phyloP scores from a whole-genome alignment of 2,888 invertebrate genomes.

The Criorhina ranunculi region DNA sequence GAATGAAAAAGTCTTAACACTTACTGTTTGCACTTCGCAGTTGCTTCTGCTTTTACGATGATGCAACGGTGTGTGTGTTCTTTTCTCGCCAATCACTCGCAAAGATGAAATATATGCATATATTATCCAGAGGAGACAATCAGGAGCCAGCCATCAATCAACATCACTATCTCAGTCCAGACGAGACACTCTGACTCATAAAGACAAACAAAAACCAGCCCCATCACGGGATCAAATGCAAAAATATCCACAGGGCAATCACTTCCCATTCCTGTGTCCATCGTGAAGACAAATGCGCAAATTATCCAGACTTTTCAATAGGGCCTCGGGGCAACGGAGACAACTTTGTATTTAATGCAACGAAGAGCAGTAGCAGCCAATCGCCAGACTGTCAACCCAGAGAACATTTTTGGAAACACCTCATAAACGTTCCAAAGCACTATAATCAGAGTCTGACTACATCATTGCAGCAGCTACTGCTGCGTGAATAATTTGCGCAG shows the following conservation, averaged over 20 bases:
- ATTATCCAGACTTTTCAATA: conserved; percentile 38
- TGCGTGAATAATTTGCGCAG: conserved; percentile 65
- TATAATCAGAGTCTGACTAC: conserved; percentile 42
- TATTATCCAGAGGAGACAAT: conserved; percentile 40
- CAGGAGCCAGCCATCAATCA: conserved; percentile 65
- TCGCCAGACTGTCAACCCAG: conserved; percentile 64
- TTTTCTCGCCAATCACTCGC: conserved; percentile 11
- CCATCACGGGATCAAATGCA: conserved; percentile 29
- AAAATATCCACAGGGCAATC: conserved; percentile 49
- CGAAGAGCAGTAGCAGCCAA: conserved; percentile 37
- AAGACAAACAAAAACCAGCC: conserved; percentile 46
- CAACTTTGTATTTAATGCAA: conserved; percentile 24
- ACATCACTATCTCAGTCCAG: conserved; percentile 30
- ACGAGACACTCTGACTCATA: conserved; percentile 44
- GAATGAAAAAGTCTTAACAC: too few species aligned
- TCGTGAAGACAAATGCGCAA: conserved; percentile 51
- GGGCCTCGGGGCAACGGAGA: neutral
- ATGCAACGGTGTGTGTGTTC: neutral
- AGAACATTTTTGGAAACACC: conserved; percentile 73
- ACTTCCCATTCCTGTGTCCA: conserved; percentile 40
- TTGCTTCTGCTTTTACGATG: neutral
- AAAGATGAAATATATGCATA: conserved; percentile 2
- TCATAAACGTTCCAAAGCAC: conserved; percentile 58
- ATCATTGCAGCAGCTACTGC: conserved; percentile 31
- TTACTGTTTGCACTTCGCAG: neutral